A percentile compares a stretch with the other conserved stretches of the same genome.
phyloP scores from a whole-genome alignment of 2,113 vertebrate species.

The Cygnus atratus region DNA sequence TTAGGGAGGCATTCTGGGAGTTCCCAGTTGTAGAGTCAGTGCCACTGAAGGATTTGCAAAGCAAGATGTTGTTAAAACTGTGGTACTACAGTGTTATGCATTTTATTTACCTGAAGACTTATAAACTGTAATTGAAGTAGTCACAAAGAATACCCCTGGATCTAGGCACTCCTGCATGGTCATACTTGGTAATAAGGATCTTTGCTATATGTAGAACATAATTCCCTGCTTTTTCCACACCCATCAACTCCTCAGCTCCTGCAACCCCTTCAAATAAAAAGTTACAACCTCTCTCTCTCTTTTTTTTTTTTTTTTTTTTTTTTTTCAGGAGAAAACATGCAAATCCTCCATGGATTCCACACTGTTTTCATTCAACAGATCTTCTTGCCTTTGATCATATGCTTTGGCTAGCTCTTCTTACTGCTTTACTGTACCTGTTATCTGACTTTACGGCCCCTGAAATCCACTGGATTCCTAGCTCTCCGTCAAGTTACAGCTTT shows the following conservation, averaged over 20 bases:
- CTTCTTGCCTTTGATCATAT: not conserved
- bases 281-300: not conserved
- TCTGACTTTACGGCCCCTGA: not conserved
- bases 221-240: not conserved
- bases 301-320: too few species aligned
- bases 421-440: not conserved
- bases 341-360: not conserved
- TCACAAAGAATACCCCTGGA: not conserved
- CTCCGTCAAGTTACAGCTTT: accelerated
- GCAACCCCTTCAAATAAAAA: not conserved
- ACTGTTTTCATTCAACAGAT: not conserved
- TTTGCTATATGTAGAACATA: not conserved
- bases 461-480: not conserved
- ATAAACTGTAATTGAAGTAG: not conserved
- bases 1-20: not conserved
- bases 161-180: not conserved
- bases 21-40: not conserved
- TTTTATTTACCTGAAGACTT: not conserved
- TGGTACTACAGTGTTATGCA: not conserved
- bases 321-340: not conserved
- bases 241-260: not conserved
- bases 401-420: not conserved
- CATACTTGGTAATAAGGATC: not conserved
- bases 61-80: not conserved
- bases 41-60: not conserved